These are phyloP conservation scores for Venturia canescens DNA, from an alignment of 1,140 invertebrate species.

Conservation along the genomic window DNA sequence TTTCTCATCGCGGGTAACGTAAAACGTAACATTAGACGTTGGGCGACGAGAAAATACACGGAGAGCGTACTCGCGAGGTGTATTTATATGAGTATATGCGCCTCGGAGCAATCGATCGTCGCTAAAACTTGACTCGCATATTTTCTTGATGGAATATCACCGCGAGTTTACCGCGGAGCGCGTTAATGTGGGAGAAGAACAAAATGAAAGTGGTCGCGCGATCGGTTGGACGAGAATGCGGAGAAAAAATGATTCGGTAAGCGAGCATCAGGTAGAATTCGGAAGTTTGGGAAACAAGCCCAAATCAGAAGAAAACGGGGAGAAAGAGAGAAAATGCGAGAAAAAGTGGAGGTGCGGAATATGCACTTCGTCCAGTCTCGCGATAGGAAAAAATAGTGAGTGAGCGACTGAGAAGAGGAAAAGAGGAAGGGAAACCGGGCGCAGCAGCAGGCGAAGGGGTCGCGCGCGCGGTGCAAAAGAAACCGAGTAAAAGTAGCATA, in stretches of 20 bases:
- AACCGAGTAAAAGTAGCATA: conserved; percentile 9
- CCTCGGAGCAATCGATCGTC: conserved; percentile 60
- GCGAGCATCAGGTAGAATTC: too few relatives aligned
- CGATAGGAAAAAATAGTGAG: conserved; percentile 29
- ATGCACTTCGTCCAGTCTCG: conserved; percentile 29
- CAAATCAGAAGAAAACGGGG: background rate
- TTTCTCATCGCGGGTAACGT: conserved; percentile 2
- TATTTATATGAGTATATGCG: background rate
- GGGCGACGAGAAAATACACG: background rate
- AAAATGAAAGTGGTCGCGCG: too few relatives aligned
- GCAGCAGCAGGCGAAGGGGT: background rate
- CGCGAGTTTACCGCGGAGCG: background rate
- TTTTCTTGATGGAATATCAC: background rate
- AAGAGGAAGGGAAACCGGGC: conserved; percentile 17
- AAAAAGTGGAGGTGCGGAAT: background rate
- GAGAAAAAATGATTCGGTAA: background rate
- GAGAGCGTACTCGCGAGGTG: background rate
- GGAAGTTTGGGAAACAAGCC: too few relatives aligned
- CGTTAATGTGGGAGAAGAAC: background rate
- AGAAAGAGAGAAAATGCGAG: background rate
- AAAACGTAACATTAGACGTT: conserved; percentile 13
- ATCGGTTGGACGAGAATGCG: background rate
- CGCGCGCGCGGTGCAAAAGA: conserved; percentile 31
- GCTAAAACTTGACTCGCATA: conserved; percentile 51
- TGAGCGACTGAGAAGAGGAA: conserved; percentile 20